These are phyloP conservation scores for Narcine bancroftii DNA, from an alignment of 2,113 vertebrate species.

Conservation along the genomic window DNA sequence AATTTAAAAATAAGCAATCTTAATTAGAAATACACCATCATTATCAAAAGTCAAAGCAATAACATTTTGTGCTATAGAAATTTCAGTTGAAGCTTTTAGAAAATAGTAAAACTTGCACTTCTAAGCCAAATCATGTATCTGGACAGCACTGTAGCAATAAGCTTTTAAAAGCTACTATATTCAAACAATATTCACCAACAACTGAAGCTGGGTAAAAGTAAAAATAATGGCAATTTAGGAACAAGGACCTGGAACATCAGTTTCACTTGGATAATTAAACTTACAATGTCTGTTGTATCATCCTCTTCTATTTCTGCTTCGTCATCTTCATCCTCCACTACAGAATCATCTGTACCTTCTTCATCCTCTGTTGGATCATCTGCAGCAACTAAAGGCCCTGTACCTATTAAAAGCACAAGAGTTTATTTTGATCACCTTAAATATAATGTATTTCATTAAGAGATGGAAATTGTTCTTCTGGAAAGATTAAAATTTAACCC, in stretches of 20 bases:
- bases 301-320: constrained; percentile 96
- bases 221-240: not conserved
- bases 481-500: not conserved
- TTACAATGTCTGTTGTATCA: constrained; percentile 85
- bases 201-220: no score
- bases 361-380: constrained; percentile 92
- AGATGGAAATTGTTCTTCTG: not conserved
- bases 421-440: not conserved
- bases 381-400: constrained; percentile 60
- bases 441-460: not conserved
- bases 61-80: not conserved
- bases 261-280: not conserved
- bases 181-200: no score
- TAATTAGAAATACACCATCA: not conserved
- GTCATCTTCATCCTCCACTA: constrained; percentile 91
- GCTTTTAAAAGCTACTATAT: not conserved
- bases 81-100: not conserved
- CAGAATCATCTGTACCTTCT: constrained; percentile 78
- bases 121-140: not conserved
- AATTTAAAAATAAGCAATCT: not conserved
- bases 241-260: not conserved
- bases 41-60: not conserved
- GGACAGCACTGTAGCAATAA: not conserved
- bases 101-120: not conserved
- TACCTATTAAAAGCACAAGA: constrained; percentile 40